Evolutionary conservation across 2,113 vertebrate species (phyloP), one percentile per base, ranked within the genome.

Genomic region (Pterocles burchelli): DNA sequence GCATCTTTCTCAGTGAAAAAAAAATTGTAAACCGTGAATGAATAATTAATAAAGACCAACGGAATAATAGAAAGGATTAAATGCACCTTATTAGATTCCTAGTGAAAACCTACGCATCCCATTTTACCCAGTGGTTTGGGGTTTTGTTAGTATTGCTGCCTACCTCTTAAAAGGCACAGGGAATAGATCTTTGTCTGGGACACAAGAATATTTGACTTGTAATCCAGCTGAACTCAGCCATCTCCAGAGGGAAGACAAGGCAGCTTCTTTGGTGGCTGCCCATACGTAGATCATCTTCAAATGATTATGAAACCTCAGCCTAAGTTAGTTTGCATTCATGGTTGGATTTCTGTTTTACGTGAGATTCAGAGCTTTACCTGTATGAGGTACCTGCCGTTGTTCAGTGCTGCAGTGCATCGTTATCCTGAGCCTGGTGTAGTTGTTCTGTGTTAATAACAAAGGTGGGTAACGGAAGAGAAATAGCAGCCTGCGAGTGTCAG

Each of bases 371-470:
- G 57, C 51, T 76, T 36, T 36, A 8, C 31, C 26, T 26, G 13
- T 10, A 17, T 28, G 34, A n/a, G 45, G 67, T 14, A 6, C 18
- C 29, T 83, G 36, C 49, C n/a, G 1, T 33, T 25, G 16, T 6
- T 82, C 55, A n/a, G 38, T 13, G 4, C 80, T 66, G 5, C 63
- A 22, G n/a, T 16, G 2, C 1, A 0, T 6, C 28, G 17, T 33
- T 52, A 31, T 13, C 31, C 61, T 31, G 21, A 46, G n/a, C 65
- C 52, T 49, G 17, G 10, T 73, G 43, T 49, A 36, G 51, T 31
- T 58, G 43, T 63, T 84, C 54, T 80, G 49, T 46, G 65, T 8
- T 31, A 34, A 33, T 73, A 67, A 33, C 58, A 38, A 17, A 65
- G 65, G 38, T 36, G 34, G 34, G 5, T 67, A 58, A 63, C 8